phyloP scores from a whole-genome alignment of 1,140 invertebrate genomes.

The Zaprionus kolodkinae region DNA sequence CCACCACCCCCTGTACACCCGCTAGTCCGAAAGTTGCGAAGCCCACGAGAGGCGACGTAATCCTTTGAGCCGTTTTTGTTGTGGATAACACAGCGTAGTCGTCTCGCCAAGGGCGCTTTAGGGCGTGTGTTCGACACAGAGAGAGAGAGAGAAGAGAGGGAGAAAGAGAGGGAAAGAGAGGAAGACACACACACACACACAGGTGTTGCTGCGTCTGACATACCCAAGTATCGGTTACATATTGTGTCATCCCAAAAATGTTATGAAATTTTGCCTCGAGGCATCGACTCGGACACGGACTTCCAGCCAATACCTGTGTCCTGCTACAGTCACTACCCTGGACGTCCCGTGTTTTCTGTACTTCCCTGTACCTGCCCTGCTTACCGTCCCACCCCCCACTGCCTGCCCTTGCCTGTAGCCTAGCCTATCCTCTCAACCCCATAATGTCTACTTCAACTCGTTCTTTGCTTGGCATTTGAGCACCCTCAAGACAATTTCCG shows the following conservation, averaged over 20 bases:
- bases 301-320: not conserved
- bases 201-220: constrained; percentile 68
- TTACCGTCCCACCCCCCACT: not conserved
- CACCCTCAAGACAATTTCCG: constrained; percentile 36
- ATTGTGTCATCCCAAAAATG: constrained; percentile 52
- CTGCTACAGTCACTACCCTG: not conserved
- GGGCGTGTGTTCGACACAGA: constrained; percentile 46
- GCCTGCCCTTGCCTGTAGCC: too few species aligned
- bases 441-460: too few species aligned
- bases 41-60: constrained; percentile 51
- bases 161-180: too few species aligned
- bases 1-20: too few species aligned
- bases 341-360: too few species aligned
- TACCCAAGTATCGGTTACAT: constrained; percentile 77
- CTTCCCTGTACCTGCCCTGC: too few species aligned
- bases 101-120: constrained; percentile 42
- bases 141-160: too few species aligned
- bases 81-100: not conserved
- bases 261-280: constrained; percentile 19
- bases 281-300: constrained; percentile 9
- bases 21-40: constrained; percentile 32
- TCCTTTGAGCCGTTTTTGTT: constrained; percentile 68
- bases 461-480: constrained; percentile 2
- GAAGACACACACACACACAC: not conserved
- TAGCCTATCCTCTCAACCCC: too few species aligned